A percentile compares a stretch with the other conserved stretches of the same genome.
phyloP scores from a whole-genome alignment of 2,888 invertebrate genomes.

The Magallana nippona region DNA sequence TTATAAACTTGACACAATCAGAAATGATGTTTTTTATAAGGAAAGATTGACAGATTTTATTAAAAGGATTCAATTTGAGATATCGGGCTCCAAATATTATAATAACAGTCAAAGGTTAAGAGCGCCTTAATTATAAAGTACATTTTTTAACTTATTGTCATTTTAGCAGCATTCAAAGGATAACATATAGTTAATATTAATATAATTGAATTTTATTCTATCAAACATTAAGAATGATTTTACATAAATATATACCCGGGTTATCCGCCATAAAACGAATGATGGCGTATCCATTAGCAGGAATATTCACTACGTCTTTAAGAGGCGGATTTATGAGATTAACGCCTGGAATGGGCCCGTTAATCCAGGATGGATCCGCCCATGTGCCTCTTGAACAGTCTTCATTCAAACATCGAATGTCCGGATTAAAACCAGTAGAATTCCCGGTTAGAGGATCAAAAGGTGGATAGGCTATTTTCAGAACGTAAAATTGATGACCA shows the following conservation, averaged over 20 bases:
- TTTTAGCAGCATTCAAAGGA: too few species aligned
- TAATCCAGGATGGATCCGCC: neutral
- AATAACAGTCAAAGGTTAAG: too few species aligned
- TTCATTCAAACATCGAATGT: slow-evolving; percentile 4
- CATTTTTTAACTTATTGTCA: too few species aligned
- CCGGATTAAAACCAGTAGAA: neutral
- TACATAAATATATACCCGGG: neutral
- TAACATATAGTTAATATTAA: too few species aligned
- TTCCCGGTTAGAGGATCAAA: neutral
- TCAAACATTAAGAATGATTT: too few species aligned
- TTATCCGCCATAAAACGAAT: slow-evolving; percentile 17
- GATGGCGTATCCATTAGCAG: slow-evolving; percentile 1
- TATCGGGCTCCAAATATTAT: too few species aligned
- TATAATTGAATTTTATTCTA: too few species aligned
- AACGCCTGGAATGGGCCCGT: neutral
- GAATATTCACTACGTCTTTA: slow-evolving; percentile 17
- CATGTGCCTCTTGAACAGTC: slow-evolving; percentile 4
- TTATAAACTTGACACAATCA: too few species aligned
- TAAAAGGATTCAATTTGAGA: too few species aligned
- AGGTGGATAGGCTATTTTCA: neutral
- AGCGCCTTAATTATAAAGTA: too few species aligned
- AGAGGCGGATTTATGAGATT: neutral
- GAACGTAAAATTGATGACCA: neutral
- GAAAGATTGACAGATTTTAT: too few species aligned
- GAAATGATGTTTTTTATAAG: too few species aligned